These are phyloP conservation scores for Epicauta chinensis DNA, from an alignment of 1,140 invertebrate species.

Conservation along the genomic window DNA sequence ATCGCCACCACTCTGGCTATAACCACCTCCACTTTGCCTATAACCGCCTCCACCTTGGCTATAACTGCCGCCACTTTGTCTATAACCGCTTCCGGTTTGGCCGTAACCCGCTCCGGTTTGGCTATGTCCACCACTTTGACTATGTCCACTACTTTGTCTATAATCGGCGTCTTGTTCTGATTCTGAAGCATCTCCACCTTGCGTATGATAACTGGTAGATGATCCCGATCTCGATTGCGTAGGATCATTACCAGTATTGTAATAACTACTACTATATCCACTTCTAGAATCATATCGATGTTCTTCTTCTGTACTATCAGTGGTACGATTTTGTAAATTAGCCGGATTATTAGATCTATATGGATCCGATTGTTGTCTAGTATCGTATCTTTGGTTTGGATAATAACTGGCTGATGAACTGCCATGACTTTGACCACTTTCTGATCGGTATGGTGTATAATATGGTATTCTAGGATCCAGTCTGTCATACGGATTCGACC, in stretches of 20 bases:
- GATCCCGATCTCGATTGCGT: too few species aligned
- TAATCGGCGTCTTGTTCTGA: not conserved
- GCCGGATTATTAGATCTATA: not conserved
- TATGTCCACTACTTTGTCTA: not conserved
- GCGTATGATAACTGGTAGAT: not conserved
- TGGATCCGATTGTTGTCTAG: not conserved
- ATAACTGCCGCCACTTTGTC: not conserved
- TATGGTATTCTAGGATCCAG: not conserved
- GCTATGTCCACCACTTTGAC: not conserved
- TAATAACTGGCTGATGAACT: not conserved
- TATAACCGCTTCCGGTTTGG: not conserved
- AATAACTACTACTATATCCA: not conserved
- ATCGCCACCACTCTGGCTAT: not conserved
- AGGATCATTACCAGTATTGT: too few species aligned
- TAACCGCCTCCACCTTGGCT: not conserved
- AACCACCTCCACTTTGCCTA: not conserved
- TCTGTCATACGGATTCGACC: conserved; percentile 26
- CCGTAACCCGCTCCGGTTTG: not conserved
- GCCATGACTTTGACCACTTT: not conserved
- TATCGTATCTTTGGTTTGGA: not conserved
- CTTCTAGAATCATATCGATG: not conserved
- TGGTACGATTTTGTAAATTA: not conserved
- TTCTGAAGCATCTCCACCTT: not conserved
- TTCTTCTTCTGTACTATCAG: not conserved
- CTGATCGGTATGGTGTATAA: not conserved